A percentile compares a stretch with the other conserved stretches of the same genome.
These are phyloP conservation scores for Ploceus nigricollis DNA, from an alignment of 2,113 vertebrate species.

Conservation along the genomic window DNA sequence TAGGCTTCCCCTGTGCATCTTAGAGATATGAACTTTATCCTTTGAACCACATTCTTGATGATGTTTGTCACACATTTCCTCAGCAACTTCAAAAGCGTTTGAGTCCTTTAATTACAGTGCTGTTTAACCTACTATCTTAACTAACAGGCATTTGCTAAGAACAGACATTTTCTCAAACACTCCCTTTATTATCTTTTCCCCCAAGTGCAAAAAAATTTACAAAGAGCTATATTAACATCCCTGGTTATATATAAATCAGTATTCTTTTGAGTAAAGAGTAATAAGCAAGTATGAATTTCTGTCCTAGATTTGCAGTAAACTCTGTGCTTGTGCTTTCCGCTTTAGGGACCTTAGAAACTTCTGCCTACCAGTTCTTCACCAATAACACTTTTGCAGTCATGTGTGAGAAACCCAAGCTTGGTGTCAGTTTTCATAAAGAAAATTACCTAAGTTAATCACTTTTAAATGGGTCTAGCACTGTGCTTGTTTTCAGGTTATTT, in stretches of 20 bases:
- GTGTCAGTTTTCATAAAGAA: background rate
- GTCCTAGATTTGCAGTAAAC: background rate
- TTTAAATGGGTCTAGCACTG: background rate
- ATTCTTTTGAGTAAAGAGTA: background rate
- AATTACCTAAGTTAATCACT: background rate
- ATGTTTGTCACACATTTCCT: constrained; percentile 48
- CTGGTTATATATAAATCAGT: background rate
- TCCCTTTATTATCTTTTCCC: constrained; percentile 4
- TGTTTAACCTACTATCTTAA: constrained; percentile 16
- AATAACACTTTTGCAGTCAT: background rate
- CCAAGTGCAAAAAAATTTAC: constrained; percentile 10
- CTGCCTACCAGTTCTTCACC: background rate
- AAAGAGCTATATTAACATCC: background rate
- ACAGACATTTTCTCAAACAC: constrained; percentile 11
- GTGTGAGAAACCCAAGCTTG: background rate
- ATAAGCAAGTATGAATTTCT: background rate
- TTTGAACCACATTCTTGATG: constrained; percentile 51
- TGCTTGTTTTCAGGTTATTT: background rate
- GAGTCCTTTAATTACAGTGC: constrained; percentile 37
- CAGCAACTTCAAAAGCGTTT: constrained; percentile 45
- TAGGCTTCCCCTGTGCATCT: background rate
- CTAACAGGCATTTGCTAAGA: constrained; percentile 16
- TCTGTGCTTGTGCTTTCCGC: background rate
- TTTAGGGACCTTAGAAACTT: background rate
- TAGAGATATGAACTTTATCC: background rate